Evolutionary conservation across 1,140 invertebrate genomes (phyloP).

Genomic region (Phortica variegata): DNA sequence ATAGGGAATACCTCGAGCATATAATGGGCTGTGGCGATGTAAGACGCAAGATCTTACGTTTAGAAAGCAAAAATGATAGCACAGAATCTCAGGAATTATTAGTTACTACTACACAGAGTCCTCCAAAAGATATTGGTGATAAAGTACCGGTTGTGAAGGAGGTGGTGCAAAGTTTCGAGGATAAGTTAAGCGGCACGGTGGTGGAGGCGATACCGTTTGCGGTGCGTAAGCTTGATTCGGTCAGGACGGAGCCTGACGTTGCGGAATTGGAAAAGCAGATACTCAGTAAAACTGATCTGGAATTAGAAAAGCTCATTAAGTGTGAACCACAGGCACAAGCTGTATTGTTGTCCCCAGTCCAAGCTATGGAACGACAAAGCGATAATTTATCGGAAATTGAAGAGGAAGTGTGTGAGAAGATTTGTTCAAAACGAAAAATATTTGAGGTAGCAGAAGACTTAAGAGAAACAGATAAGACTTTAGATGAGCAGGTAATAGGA

Average conservation of each 20-base stretch:
- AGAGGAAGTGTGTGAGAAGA: slow-evolving; percentile 46
- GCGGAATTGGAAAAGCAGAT: slow-evolving; percentile 43
- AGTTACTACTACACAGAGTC: slow-evolving; percentile 6
- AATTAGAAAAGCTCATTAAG: slow-evolving; percentile 26
- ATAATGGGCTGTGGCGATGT: slow-evolving; percentile 48
- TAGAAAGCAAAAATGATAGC: slow-evolving; percentile 36
- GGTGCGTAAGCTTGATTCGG: slow-evolving; percentile 27
- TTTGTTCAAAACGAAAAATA: slow-evolving; percentile 40
- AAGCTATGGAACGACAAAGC: slow-evolving; percentile 26
- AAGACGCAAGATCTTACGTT: slow-evolving; percentile 40
- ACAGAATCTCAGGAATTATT: slow-evolving; percentile 29
- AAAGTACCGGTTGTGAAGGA: slow-evolving; percentile 40
- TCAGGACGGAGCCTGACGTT: slow-evolving; percentile 26
- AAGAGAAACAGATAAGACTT: slow-evolving; percentile 48
- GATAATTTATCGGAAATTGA: slow-evolving; percentile 25
- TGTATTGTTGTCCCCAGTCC: slow-evolving; percentile 39
- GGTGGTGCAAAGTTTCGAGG: slow-evolving; percentile 46
- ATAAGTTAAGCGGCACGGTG: slow-evolving; percentile 31
- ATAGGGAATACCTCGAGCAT: slow-evolving; percentile 46
- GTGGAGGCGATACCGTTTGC: slow-evolving; percentile 42
- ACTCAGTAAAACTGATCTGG: slow-evolving; percentile 33
- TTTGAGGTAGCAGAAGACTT: slow-evolving; percentile 49
- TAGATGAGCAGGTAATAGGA: slow-evolving; percentile 37
- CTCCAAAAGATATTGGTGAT: slow-evolving; percentile 35
- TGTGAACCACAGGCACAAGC: slow-evolving; percentile 30